Conservation (phyloP, 1,140 invertebrate genomes). For the Heliconius himera region DNA sequence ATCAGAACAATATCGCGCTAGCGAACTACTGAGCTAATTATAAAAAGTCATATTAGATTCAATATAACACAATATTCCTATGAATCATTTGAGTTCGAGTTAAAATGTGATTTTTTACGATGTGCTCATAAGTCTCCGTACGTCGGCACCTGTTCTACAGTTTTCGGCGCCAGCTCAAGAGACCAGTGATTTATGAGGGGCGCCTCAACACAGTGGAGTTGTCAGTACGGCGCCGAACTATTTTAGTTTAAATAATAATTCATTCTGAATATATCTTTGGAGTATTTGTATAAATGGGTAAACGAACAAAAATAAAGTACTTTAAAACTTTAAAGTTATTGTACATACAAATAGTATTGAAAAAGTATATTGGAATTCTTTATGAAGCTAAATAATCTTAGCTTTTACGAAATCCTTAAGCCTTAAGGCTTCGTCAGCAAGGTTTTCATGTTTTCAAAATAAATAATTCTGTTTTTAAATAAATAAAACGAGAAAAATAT, state of each 20-base stretch:
- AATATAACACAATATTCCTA: neutral
- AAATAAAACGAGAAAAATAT: neutral
- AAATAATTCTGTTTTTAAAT: too few species aligned
- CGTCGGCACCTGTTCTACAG: constrained; percentile 9
- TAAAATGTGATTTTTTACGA: constrained; percentile 3
- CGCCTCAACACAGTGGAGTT: neutral
- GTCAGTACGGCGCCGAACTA: constrained; percentile 1
- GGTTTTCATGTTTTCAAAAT: too few species aligned
- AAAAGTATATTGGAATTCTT: too few species aligned
- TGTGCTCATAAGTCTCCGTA: neutral
- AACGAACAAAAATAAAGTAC: too few species aligned
- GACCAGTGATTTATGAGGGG: constrained; percentile 6
- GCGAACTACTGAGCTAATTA: neutral
- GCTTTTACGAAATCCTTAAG: too few species aligned
- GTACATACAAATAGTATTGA: too few species aligned
- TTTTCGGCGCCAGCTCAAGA: neutral
- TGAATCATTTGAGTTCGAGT: neutral
- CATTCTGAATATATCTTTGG: neutral
- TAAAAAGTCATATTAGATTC: neutral
- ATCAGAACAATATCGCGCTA: neutral
- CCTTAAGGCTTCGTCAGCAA: too few species aligned
- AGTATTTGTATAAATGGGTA: too few species aligned
- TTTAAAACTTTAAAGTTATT: too few species aligned
- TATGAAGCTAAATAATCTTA: too few species aligned
- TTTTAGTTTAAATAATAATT: constrained; percentile 6